phyloP scores from a whole-genome alignment of 2,113 vertebrate species.

The Bufo gargarizans region DNA sequence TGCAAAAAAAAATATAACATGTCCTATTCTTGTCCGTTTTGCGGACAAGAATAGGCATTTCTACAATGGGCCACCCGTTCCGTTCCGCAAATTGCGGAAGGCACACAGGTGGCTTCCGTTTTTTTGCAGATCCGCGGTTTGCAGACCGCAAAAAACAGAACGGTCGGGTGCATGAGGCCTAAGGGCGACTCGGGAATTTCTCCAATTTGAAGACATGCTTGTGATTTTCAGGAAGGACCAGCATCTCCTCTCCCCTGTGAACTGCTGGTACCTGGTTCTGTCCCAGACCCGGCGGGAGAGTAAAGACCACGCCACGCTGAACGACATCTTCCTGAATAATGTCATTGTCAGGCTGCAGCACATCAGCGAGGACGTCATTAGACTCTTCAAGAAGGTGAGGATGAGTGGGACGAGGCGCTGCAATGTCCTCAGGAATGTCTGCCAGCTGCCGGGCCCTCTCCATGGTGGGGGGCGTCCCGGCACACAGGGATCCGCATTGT shows the following conservation, averaged over 20 bases:
- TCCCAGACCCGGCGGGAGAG: constrained; percentile 95
- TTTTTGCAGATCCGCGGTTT: no score
- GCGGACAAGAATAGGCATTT: no score
- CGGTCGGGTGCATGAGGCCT: no score
- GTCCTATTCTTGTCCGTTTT: no score
- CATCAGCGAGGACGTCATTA: constrained; percentile 96
- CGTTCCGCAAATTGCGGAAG: no score
- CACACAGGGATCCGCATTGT: neutral
- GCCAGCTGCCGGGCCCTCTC: neutral
- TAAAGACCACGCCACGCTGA: constrained; percentile 93
- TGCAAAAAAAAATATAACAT: no score
- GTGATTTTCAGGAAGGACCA: constrained; percentile 87
- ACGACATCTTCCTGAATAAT: constrained; percentile 98
- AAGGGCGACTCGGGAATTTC: no score
- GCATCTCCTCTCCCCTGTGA: constrained; percentile 92
- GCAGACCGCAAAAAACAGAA: no score
- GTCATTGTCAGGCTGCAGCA: constrained; percentile 94
- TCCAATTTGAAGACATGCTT: neutral
- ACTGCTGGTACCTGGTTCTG: constrained; percentile 97
- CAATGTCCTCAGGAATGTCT: neutral
- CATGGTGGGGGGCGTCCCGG: neutral
- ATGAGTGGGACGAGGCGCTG: neutral
- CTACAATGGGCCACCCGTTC: no score
- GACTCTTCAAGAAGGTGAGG: constrained; percentile 97
- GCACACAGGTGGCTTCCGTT: no score